A percentile compares a stretch with the other conserved stretches of the same genome.
phyloP scores from a whole-genome alignment of 2,113 vertebrate genomes.

The Murina feae region DNA sequence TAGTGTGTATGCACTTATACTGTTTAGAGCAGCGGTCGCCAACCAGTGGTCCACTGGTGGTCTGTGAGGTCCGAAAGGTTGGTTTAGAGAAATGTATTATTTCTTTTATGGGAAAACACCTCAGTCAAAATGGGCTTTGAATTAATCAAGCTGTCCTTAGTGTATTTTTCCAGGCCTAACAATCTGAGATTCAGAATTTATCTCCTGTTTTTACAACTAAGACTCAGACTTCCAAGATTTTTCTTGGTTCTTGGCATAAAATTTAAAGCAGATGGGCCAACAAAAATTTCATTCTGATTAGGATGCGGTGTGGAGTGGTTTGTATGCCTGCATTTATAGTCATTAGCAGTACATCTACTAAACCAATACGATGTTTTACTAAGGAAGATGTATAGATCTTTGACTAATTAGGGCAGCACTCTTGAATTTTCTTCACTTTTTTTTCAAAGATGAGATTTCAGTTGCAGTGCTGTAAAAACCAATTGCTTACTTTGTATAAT shows the following conservation, averaged over 20 bases:
- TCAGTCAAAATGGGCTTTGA: neutral
- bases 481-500: constrained; percentile 59
- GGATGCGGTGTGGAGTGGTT: constrained; percentile 28
- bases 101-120: neutral
- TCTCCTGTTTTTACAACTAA: constrained; percentile 1
- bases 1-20: neutral
- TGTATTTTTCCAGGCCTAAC: neutral
- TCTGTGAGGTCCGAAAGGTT: too few relatives aligned
- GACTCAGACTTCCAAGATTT: constrained; percentile 51
- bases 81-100: neutral
- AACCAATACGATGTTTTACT: constrained; percentile 33
- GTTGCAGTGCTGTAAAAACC: constrained; percentile 56
- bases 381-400: constrained; percentile 22
- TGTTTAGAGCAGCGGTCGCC: neutral
- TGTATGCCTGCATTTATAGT: constrained; percentile 4
- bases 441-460: constrained; percentile 64
- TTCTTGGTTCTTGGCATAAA: constrained; percentile 45
- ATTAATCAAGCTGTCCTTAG: constrained; percentile 21
- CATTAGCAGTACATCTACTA: neutral
- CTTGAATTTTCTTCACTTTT: constrained; percentile 56
- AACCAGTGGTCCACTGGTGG: too few relatives aligned
- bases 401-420: constrained; percentile 41
- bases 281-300: constrained; percentile 32
- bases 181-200: neutral
- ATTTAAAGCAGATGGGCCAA: constrained; percentile 49